A percentile compares a stretch with the other conserved stretches of the same genome.
phyloP scores from a whole-genome alignment of 2,797 vertebrate species.

The Anolis apletophallus region DNA sequence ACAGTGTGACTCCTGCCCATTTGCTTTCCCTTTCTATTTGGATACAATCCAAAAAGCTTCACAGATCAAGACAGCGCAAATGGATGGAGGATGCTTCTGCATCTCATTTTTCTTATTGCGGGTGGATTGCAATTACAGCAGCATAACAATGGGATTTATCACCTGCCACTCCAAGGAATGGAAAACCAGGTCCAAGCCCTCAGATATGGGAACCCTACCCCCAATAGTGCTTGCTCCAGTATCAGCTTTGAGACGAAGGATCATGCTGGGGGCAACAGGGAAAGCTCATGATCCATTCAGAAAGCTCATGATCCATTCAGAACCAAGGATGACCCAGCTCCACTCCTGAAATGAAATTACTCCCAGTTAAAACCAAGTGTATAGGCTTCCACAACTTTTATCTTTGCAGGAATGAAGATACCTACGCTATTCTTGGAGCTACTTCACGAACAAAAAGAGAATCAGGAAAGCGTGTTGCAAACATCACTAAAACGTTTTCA shows the following conservation, averaged over 20 bases:
- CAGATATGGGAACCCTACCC: too few species aligned
- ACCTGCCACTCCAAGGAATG: too few species aligned
- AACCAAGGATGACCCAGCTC: too few species aligned
- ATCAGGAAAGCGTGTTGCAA: background rate
- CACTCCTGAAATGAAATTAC: background rate
- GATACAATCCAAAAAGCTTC: too few species aligned
- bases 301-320: background rate
- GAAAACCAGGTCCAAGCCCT: too few species aligned
- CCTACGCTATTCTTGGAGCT: conserved; percentile 59
- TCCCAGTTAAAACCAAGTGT: background rate
- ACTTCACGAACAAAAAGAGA: rapidly evolving
- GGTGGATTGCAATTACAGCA: too few species aligned
- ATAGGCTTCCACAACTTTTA: background rate
- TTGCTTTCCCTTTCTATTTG: too few species aligned
- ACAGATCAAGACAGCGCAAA: too few species aligned
- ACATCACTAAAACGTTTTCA: background rate
- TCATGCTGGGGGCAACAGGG: background rate
- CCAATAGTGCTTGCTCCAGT: background rate
- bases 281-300: background rate
- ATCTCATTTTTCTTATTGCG: too few species aligned
- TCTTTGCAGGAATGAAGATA: background rate
- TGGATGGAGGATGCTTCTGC: too few species aligned
- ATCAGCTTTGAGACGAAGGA: background rate
- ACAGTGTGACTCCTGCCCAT: too few species aligned
- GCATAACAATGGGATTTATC: too few species aligned